Base-by-base conservation (phyloP, 2,888 invertebrate genomes). In the Drosophila monieri region DNA sequence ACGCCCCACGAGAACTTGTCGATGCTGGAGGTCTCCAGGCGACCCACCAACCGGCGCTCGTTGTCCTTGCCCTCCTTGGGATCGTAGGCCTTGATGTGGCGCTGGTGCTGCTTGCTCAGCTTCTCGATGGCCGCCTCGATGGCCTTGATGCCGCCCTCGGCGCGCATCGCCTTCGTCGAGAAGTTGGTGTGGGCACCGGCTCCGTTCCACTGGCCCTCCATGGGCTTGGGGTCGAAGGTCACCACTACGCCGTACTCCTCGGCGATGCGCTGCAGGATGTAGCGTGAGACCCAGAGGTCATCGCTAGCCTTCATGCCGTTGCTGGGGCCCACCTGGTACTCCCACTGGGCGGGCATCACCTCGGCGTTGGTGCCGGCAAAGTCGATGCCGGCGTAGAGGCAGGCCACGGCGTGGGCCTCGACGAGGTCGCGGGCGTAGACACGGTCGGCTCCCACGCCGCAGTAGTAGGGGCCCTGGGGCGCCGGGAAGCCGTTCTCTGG, bases 181-280 rank as follows among this genome's bases (percentile, higher is more conserved):
- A 97, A 97, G 91, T 98, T 98, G 56, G 95, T 95, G 90, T 98
- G 98, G 77, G 96, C 96, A 0, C 98, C 99, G 43, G 99, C 97
- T 0, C 98, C 98, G 90, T 98, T 98, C 98, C 98, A 98, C 90
- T 96, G 95, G 1, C 91, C 91, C 52, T 96, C 95, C 39, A 94
- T 93, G 0, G 94, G 94, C 77, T 94, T 94, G 1, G 94, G 94
- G 76, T 94, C 93, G 47, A 94, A 92, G 1, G 93, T 92, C 0
- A 94, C 93, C 1, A 91, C 91, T 9, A 94, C 92, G 12, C 94
- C 94, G 77, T 92, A 94, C 70, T 94, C 94, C 86, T 94, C 94
- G 3, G 94, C 93, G 14, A 94, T 93, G 60, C 94, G 91, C 72
- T 92, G 92, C 15, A 94, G 88, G 30, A 94, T 92, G 78, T 93